These are phyloP conservation scores for Muntiacus muntjak DNA, from an alignment of 2,113 vertebrate species.

Conservation along the genomic window DNA sequence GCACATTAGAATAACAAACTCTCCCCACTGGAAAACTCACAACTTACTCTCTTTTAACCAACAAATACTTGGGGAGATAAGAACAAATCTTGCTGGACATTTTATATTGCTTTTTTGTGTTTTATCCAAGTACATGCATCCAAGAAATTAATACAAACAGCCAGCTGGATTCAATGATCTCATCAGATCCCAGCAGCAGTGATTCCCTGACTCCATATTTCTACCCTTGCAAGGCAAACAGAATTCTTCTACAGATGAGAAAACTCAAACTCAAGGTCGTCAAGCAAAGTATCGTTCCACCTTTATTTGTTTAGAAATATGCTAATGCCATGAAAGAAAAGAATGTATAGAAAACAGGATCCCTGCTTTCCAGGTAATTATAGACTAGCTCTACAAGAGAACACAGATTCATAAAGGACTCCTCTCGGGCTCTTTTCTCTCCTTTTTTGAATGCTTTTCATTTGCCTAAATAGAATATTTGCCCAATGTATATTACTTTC, in stretches of 20 bases:
- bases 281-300: background rate
- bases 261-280: background rate
- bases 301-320: background rate
- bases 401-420: background rate
- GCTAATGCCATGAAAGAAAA: background rate
- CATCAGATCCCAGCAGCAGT: background rate
- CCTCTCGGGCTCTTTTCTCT: background rate
- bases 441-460: background rate
- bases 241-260: background rate
- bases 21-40: background rate
- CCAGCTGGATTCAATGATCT: background rate
- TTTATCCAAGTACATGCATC: background rate
- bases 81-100: background rate
- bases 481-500: background rate
- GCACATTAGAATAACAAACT: background rate
- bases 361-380: background rate
- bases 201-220: background rate
- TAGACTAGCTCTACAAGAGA: background rate
- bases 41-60: background rate
- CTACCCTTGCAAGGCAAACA: background rate
- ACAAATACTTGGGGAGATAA: background rate
- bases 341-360: background rate
- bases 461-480: background rate
- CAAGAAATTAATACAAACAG: slow-evolving; percentile 14
- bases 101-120: background rate